Base-by-base conservation (phyloP, 1,140 invertebrate genomes). In the Heliconius hewitsoni region DNA sequence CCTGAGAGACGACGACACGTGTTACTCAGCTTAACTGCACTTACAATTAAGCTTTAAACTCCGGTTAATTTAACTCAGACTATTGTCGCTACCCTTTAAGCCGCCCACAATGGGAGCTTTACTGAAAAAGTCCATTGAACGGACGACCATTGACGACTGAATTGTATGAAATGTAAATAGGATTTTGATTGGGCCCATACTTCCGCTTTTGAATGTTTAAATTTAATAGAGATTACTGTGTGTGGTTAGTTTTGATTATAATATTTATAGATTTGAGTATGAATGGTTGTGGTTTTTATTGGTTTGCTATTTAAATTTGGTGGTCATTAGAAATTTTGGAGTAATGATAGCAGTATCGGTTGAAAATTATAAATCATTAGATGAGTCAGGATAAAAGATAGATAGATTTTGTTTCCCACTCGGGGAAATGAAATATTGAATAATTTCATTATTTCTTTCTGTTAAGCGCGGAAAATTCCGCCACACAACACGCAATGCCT, bases 31-130 rank as follows among this genome's bases (percentile, higher is more conserved):
- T 92, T 90, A 92, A 90, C 89, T 90, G 87, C 87, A 91, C 90
- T 93, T 86, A 92, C 91, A 93, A 93, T 92, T 93, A 93, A 93
- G 91, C 90, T 91, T 93, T 90, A 92, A 91, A 86, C 88, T 84
- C 87, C 86, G 92, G 90, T 92, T 93, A 93, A 93, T 93, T 93
- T 92, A 93, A 88, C 89, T 85, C 84, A 81, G 89, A 82, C 84
- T 87, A 91, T 91, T 91, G 90, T 92, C 88, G 89, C 87, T 85
- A 89, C 90, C 92, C 90, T 91, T 91, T 91, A 89, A 93, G 88
- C 89, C 85, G 85, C 84, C 86, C 86, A 91, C 90, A 93, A 93
- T 89, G 86, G 82, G 82, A 87, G 87, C 87, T 87, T 85, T 86
- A 84, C 84, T 83, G 85, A 89, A 92, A 93, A 91, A 91, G 86